Base-by-base conservation (phyloP, 2,797 vertebrate species). In the Synanceia verrucosa region DNA sequence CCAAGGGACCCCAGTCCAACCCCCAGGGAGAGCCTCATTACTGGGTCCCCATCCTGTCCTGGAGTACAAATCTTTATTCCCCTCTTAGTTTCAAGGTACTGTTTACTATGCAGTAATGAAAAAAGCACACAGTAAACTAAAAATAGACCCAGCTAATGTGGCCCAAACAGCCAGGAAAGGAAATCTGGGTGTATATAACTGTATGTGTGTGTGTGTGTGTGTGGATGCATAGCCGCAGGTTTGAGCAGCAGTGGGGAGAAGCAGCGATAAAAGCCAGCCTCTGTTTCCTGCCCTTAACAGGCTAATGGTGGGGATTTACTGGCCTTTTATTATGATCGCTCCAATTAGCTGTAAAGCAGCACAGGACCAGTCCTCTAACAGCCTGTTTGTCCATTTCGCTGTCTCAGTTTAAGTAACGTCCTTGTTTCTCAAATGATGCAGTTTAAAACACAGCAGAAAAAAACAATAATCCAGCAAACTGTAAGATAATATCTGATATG, bases 241-340 rank as follows among this genome's bases (percentile, higher is more conserved):
- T 85, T 66, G 65, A 79, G 82, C 76, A 65, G 70, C 73, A 63
- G 68, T 26, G 55, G 56, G 34, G 74, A 70, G 67, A 74, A 74
- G 67, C 80, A 80, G 76, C 71, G 79, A 82, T 90, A 86, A 88
- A 91, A 89, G 78, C 56, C 78, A 63, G 85, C 65, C 76, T 89
- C 85, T 79, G 82, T 89, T 93, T 95, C 91, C 92, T 91, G 89
- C 86, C 82, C 88, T 87, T 87, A 84, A 84, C 71, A 31, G 73
- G 84, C 78, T 93, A 90, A 91, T 90, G 75, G 84, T 68, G 69
- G 85, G 84, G 86, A 90, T 91, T 93, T 90, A 92, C 77, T 83
- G 86, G 67, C 77, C 81, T 89, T 91, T 92, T 92, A 92, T 89
- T 89, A 86, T 89, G 87, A 92, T 89, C 87, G 86, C 82, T 60